Percentiles rank a stretch among this genome's conserved stretches.
phyloP scores from a whole-genome alignment of 2,797 vertebrate species.

The Halcyon leucocephala region DNA sequence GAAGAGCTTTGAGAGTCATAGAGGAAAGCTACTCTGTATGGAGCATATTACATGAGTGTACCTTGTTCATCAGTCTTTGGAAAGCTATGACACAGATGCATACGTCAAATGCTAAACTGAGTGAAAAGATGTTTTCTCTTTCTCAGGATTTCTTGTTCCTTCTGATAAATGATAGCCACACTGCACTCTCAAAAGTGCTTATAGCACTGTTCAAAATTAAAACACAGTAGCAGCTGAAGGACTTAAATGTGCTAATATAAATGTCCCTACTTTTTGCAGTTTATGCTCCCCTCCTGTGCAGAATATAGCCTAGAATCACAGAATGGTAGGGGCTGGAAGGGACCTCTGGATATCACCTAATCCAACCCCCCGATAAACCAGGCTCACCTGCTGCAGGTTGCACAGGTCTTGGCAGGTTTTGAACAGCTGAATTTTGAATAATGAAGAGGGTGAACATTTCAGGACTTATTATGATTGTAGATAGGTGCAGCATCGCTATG shows the following conservation, averaged over 20 bases:
- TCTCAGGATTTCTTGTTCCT: not conserved
- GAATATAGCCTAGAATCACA: not conserved
- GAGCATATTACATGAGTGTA: not conserved
- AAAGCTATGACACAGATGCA: constrained; percentile 4
- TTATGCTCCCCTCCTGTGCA: not conserved
- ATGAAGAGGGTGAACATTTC: not conserved
- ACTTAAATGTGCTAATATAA: not conserved
- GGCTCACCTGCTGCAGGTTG: not conserved
- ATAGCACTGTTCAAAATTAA: not conserved
- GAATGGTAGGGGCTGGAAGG: not conserved
- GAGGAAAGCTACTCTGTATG: not conserved
- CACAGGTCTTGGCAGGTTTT: not conserved
- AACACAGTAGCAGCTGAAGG: not conserved
- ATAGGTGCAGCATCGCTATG: not conserved
- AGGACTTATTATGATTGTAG: not conserved
- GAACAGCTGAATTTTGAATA: not conserved
- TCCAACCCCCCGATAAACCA: not conserved
- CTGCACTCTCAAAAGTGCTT: not conserved
- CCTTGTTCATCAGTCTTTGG: not conserved
- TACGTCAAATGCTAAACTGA: not conserved
- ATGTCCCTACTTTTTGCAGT: not conserved
- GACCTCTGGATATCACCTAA: not conserved
- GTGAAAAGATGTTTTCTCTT: not conserved
- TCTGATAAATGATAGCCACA: not conserved
- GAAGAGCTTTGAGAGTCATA: not conserved